Conservation (phyloP, 2,888 invertebrate genomes). For the Acronicta aceris region DNA sequence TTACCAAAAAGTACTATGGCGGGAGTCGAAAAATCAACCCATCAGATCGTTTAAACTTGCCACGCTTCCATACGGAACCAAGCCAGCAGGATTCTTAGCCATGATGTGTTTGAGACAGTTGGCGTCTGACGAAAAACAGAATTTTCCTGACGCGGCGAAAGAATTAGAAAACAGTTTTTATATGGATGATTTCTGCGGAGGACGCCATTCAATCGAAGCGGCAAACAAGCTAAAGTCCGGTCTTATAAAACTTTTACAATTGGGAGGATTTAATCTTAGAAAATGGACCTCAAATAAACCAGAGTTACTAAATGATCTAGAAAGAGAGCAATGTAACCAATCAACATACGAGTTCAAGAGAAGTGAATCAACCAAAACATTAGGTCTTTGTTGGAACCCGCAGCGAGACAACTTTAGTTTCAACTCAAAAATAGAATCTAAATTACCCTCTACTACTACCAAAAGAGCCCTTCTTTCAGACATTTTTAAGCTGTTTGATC, state of each 20-base stretch:
- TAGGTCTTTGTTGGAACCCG: constrained; percentile 18
- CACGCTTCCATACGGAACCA: constrained; percentile 14
- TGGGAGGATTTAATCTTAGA: constrained; percentile 17
- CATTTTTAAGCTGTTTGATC: neutral
- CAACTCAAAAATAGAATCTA: neutral
- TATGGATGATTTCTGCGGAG: constrained; percentile 8
- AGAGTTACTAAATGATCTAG: neutral
- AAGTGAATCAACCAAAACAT: constrained; percentile 9
- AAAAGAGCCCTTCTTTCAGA: constrained; percentile 11
- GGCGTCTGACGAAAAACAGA: neutral
- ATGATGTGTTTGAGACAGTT: constrained; percentile 8
- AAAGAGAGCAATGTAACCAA: neutral
- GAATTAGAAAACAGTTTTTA: constrained; percentile 5
- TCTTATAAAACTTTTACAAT: neutral
- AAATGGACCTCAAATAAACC: constrained; percentile 12
- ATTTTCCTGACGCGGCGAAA: constrained; percentile 4
- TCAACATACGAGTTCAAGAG: constrained; percentile 15
- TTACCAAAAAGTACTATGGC: constrained; percentile 15
- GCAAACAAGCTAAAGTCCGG: neutral
- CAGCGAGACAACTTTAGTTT: constrained; percentile 9
- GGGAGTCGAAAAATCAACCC: neutral
- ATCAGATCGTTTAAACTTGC: constrained; percentile 5
- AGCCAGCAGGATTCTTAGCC: constrained; percentile 9
- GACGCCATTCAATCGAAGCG: neutral
- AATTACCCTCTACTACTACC: too few relatives aligned